Evolutionary conservation across 2,797 vertebrate species (phyloP).

Genomic region (Eleutherodactylus coqui): DNA sequence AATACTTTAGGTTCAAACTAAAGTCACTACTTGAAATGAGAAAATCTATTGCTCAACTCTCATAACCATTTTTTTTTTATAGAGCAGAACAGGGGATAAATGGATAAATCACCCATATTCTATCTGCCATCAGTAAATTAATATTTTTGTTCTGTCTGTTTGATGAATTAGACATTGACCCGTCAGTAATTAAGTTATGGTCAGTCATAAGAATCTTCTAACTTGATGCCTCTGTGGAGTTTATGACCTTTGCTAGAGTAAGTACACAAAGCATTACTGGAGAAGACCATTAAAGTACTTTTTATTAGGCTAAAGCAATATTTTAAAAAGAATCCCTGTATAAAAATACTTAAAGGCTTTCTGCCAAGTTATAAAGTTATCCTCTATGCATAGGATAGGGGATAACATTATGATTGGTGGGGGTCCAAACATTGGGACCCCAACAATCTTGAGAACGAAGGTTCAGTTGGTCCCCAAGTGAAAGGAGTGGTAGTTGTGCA

Average conservation of each 20-base stretch:
- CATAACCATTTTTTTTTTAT: slow-evolving; percentile 13
- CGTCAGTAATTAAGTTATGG: slow-evolving; percentile 54
- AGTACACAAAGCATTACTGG: slow-evolving; percentile 24
- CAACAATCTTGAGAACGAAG: too few relatives aligned
- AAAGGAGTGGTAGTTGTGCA: too few relatives aligned
- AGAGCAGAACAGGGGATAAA: slow-evolving; percentile 32
- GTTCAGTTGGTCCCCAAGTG: too few relatives aligned
- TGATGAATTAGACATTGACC: slow-evolving; percentile 48
- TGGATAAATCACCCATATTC: slow-evolving; percentile 39
- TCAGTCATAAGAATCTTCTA: slow-evolving; percentile 46
- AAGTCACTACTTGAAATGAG: slow-evolving; percentile 40
- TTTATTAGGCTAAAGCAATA: slow-evolving; percentile 31
- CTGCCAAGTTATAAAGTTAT: too few relatives aligned
- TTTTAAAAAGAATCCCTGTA: slow-evolving; percentile 18
- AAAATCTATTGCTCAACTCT: slow-evolving; percentile 29
- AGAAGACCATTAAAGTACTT: slow-evolving; percentile 25
- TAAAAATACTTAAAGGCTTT: too few relatives aligned
- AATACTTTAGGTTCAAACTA: slow-evolving; percentile 50
- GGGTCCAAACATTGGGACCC: too few relatives aligned
- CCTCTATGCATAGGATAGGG: too few relatives aligned
- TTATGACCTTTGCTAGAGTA: slow-evolving; percentile 42
- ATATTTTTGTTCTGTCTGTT: slow-evolving; percentile 41
- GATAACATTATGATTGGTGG: too few relatives aligned
- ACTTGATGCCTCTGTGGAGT: slow-evolving; percentile 32
- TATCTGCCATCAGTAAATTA: slow-evolving; percentile 39